These are phyloP conservation scores for Papio anubis DNA, from an alignment of 2,113 vertebrate species.

Conservation along the genomic window DNA sequence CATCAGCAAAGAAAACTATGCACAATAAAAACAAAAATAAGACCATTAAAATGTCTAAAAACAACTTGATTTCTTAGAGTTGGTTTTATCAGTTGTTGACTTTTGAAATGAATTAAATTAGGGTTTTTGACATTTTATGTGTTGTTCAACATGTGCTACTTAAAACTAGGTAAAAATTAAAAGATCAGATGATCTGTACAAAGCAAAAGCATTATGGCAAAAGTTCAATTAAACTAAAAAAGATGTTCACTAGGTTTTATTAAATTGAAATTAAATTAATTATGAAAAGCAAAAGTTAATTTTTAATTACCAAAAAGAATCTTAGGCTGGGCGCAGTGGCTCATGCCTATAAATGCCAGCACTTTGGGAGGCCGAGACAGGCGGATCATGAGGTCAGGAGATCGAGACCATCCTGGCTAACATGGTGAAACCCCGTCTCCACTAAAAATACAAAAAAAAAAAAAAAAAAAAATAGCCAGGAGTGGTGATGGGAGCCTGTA, in stretches of 20 bases:
- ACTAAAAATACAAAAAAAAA: no score
- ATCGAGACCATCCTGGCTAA: no score
- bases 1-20: slow-evolving; percentile 70
- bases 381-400: no score
- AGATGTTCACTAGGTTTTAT: slow-evolving; percentile 38
- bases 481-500: no score
- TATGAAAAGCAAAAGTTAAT: slow-evolving; percentile 56
- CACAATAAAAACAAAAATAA: slow-evolving; percentile 73
- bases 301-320: slow-evolving; percentile 54
- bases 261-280: slow-evolving; percentile 62
- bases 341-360: no score
- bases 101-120: slow-evolving; percentile 62
- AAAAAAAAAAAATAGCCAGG: no score
- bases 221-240: slow-evolving; percentile 69
- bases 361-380: no score
- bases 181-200: slow-evolving; percentile 65
- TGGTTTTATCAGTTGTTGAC: slow-evolving; percentile 69
- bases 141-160: slow-evolving; percentile 60
- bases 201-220: slow-evolving; percentile 65
- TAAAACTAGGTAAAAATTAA: slow-evolving; percentile 65
- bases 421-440: no score
- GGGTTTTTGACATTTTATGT: slow-evolving; percentile 67
- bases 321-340: neutral
- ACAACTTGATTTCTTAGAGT: slow-evolving; percentile 59
- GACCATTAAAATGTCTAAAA: slow-evolving; percentile 69